phyloP scores from a whole-genome alignment of 2,888 invertebrate genomes.

The Barypeithes pellucidus region DNA sequence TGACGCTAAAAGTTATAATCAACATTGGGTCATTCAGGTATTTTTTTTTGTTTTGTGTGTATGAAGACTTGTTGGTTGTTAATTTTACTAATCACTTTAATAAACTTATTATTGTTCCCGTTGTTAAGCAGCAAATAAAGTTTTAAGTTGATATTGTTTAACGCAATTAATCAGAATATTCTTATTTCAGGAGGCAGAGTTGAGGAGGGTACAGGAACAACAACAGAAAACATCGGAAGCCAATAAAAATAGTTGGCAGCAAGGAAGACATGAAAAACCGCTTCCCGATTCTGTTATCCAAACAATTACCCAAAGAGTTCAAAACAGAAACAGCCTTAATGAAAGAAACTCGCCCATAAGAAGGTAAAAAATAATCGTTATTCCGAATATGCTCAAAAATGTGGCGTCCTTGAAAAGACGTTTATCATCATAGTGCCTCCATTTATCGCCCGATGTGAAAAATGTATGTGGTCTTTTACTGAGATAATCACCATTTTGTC shows the following conservation, averaged over 20 bases:
- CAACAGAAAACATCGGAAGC: conserved; percentile 69
- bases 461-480: no score
- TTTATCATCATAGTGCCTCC: no score
- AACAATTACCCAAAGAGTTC: conserved; percentile 80
- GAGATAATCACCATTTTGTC: no score
- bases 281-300: conserved; percentile 81
- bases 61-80: no score
- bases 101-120: no score
- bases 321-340: conserved; percentile 71
- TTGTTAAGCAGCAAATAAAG: neutral
- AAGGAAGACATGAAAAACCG: conserved; percentile 74
- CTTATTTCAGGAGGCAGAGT: conserved; percentile 86
- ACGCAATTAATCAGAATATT: neutral
- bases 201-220: conserved; percentile 80
- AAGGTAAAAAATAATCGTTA: conserved; percentile 48
- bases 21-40: conserved; percentile 94
- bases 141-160: neutral
- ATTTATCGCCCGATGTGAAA: no score
- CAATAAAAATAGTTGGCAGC: conserved; percentile 66
- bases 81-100: no score
- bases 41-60: no score
- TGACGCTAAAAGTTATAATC: conserved; percentile 77
- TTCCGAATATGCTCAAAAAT: neutral
- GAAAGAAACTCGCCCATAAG: conserved; percentile 58
- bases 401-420: no score